Evolutionary conservation across 1,140 invertebrate genomes (phyloP).

Genomic region (Lucilia sericata): DNA sequence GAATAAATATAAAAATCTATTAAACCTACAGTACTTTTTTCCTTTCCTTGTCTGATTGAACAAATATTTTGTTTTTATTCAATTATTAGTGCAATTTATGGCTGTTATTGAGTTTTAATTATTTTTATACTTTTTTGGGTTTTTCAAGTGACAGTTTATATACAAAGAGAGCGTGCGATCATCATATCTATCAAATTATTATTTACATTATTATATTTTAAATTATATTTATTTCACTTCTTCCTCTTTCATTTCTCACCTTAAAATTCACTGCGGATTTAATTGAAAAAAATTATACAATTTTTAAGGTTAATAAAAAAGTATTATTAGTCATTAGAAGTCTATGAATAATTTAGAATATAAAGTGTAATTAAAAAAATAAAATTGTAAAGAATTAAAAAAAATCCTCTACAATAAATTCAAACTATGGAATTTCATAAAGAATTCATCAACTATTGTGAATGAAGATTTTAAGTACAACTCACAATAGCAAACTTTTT

Average conservation of each 20-base stretch:
- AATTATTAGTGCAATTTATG: background rate
- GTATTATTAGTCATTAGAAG: no score
- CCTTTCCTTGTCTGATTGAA: no score
- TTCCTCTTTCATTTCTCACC: background rate
- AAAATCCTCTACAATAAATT: no score
- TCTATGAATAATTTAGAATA: no score
- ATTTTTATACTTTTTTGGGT: background rate
- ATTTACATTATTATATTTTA: background rate
- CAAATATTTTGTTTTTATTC: background rate
- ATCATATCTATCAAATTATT: background rate
- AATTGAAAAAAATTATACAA: background rate
- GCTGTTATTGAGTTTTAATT: background rate
- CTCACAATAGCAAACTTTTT: no score
- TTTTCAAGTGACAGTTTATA: background rate
- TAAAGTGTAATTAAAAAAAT: no score
- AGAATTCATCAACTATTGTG: no score
- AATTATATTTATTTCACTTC: background rate
- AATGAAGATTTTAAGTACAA: no score
- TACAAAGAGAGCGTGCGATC: background rate
- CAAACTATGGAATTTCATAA: no score
- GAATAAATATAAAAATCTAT: background rate
- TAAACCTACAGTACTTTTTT: no score
- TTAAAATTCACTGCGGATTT: background rate
- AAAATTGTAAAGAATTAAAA: no score
- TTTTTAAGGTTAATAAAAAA: no score